Conservation (phyloP, 1,140 invertebrate species). For the Dendroctonus valens region DNA sequence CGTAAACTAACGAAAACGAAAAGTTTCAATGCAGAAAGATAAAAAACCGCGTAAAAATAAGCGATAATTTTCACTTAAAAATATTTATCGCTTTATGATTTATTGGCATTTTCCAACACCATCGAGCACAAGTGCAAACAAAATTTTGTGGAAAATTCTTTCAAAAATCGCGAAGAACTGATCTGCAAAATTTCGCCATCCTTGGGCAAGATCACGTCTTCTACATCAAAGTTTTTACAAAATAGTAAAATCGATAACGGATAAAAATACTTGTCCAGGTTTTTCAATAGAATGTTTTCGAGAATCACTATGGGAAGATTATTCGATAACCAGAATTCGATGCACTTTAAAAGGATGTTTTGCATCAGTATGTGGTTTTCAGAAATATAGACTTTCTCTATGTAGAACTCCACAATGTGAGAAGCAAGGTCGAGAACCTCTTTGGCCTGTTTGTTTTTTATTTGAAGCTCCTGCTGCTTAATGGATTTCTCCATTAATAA, state of each 20-base stretch:
- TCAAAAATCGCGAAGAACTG: slow-evolving; percentile 47
- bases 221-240: slow-evolving; percentile 51
- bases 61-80: not conserved
- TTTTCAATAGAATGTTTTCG: slow-evolving; percentile 51
- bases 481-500: slow-evolving; percentile 24
- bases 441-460: slow-evolving; percentile 42
- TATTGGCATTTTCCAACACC: slow-evolving; percentile 50
- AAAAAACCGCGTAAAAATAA: not conserved
- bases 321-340: slow-evolving; percentile 53
- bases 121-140: slow-evolving; percentile 50
- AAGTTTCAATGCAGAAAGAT: not conserved
- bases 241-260: slow-evolving; percentile 52
- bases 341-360: slow-evolving; percentile 49
- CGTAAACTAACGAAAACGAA: too few relatives aligned
- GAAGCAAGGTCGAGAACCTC: slow-evolving; percentile 45
- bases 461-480: slow-evolving; percentile 33
- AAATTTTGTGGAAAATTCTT: slow-evolving; percentile 51
- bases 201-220: slow-evolving; percentile 42
- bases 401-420: slow-evolving; percentile 47
- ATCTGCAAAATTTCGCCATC: slow-evolving; percentile 34
- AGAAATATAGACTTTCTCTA: slow-evolving; percentile 45
- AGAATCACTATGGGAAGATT: slow-evolving; percentile 50
- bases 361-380: slow-evolving; percentile 51
- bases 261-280: slow-evolving; percentile 54
- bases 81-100: slow-evolving; percentile 35